Conservation (phyloP, 2,888 invertebrate species). For the Drosophila anceps region DNA sequence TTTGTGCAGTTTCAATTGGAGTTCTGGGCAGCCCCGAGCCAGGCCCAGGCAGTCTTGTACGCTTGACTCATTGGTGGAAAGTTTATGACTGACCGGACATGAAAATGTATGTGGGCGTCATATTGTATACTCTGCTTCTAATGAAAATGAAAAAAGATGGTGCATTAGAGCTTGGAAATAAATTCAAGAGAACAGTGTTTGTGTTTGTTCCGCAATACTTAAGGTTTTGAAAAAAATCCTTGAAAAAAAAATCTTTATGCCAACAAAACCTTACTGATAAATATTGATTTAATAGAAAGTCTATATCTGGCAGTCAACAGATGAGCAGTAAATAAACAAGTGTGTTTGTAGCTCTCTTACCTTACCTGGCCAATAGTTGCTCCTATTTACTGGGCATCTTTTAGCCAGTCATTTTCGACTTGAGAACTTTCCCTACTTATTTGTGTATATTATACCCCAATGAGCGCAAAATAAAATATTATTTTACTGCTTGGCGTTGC, state of each 20-base stretch:
- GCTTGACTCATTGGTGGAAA: constrained; percentile 62
- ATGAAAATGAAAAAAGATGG: background rate
- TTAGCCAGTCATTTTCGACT: background rate
- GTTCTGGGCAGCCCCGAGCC: constrained; percentile 15
- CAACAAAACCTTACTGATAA: background rate
- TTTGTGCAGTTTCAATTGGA: constrained; percentile 28
- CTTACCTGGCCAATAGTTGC: background rate
- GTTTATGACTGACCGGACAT: constrained; percentile 35
- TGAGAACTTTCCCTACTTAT: background rate
- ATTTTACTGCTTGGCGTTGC: constrained; percentile 31
- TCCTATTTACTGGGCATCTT: background rate
- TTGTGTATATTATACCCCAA: constrained; percentile 53
- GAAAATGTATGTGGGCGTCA: constrained; percentile 37
- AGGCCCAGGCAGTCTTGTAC: constrained; percentile 15
- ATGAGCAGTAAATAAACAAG: background rate
- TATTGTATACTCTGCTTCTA: constrained; percentile 4
- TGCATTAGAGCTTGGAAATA: background rate
- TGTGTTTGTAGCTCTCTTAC: background rate
- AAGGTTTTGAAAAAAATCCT: too few species aligned
- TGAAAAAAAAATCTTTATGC: too few species aligned
- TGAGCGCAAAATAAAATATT: constrained; percentile 56
- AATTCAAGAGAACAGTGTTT: background rate
- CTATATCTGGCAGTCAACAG: background rate
- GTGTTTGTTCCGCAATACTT: background rate
- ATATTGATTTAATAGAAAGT: background rate